Conservation (phyloP, 1,140 invertebrate species). For the Bombus soroeensis region DNA sequence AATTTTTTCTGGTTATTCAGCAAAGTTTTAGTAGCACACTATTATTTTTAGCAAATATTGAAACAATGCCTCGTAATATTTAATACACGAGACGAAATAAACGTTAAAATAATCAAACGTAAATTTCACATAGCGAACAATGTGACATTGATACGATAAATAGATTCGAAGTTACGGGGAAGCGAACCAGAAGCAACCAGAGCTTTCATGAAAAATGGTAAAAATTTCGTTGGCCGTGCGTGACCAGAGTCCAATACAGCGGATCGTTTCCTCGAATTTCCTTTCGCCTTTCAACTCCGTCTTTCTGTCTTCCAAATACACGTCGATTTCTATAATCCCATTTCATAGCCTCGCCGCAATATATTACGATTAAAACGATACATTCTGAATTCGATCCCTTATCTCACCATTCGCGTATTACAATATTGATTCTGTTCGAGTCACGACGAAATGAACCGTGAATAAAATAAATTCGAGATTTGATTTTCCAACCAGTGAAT, state of each 20-base stretch:
- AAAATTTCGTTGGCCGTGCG: conserved; percentile 58
- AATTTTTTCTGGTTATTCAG: not conserved
- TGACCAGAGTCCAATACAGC: conserved; percentile 57
- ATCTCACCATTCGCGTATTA: not conserved
- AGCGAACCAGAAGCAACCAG: not conserved
- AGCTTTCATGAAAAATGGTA: conserved; percentile 50
- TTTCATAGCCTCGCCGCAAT: not conserved
- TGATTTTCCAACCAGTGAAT: conserved; percentile 7
- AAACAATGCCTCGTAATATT: not conserved
- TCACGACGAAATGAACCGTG: not conserved
- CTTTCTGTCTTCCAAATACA: conserved; percentile 17
- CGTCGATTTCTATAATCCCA: conserved; percentile 33
- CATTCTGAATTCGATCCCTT: not conserved
- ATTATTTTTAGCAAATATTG: no score
- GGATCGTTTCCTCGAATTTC: conserved; percentile 43
- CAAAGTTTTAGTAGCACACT: not conserved
- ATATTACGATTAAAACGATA: conserved; percentile 28
- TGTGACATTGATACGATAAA: not conserved
- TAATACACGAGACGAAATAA: not conserved
- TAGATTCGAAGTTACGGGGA: not conserved
- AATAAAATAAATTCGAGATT: conserved; percentile 23
- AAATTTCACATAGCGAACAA: not conserved
- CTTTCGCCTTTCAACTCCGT: conserved; percentile 30
- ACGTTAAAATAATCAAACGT: not conserved
- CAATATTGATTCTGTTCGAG: not conserved